phyloP scores from a whole-genome alignment of 2,888 invertebrate species.

The Tineola bisselliella region DNA sequence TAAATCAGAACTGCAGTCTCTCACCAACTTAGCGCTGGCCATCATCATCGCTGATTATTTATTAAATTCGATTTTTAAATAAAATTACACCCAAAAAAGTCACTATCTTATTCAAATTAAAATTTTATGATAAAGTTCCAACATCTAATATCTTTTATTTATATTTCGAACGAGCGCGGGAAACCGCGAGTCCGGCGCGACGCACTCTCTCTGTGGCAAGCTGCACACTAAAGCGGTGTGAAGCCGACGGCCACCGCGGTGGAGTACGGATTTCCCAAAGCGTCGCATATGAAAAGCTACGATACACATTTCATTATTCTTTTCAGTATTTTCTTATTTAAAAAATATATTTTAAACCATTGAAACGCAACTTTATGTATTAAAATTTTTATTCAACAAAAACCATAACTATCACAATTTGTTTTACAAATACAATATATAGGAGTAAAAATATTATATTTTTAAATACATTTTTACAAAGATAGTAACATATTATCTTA shows the following conservation, averaged over 20 bases:
- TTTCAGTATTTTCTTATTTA: too few species aligned
- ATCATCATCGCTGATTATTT: constrained; percentile 46
- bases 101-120: neutral
- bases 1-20: constrained; percentile 63
- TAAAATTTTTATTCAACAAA: neutral
- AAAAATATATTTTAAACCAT: too few species aligned
- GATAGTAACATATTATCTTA: neutral
- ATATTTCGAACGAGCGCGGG: neutral
- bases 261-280: neutral
- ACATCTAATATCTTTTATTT: neutral
- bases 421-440: neutral
- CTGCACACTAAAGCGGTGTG: neutral
- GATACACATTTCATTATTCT: too few species aligned
- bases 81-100: neutral
- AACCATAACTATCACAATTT: neutral
- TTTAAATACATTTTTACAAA: neutral
- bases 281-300: neutral
- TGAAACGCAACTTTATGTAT: too few species aligned
- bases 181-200: neutral
- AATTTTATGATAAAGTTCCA: neutral
- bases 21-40: constrained; percentile 64
- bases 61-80: neutral
- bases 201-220: neutral
- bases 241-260: neutral
- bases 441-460: neutral